Conservation (phyloP, 53 echinoderm and acorn worm species). For the Paracentrotus lividus region DNA sequence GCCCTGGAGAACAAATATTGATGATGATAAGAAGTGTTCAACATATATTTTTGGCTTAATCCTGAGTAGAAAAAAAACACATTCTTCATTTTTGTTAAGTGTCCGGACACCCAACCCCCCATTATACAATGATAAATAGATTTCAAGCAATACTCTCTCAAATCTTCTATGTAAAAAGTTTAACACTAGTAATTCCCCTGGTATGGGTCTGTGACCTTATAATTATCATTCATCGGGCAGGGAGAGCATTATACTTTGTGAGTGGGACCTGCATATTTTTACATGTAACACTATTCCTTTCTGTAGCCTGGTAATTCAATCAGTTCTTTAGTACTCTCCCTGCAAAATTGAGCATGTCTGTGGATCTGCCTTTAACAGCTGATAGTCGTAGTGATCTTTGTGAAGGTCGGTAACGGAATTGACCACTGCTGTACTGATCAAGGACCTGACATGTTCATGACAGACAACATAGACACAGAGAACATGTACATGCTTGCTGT, state of each 20-base stretch:
- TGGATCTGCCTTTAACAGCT: background rate
- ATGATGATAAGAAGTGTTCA: too few species aligned
- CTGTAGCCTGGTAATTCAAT: background rate
- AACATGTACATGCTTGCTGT: background rate
- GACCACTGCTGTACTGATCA: conserved; percentile 17
- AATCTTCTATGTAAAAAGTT: too few species aligned
- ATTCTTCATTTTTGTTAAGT: too few species aligned
- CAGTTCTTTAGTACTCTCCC: background rate
- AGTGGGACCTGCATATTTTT: background rate
- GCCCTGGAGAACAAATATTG: too few species aligned
- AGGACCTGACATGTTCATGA: background rate
- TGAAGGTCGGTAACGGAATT: conserved; percentile 10
- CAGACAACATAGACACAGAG: background rate
- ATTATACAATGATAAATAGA: too few species aligned
- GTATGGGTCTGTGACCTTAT: background rate
- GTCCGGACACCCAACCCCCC: too few species aligned
- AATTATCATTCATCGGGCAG: background rate
- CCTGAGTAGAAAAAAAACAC: too few species aligned
- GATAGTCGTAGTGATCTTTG: background rate
- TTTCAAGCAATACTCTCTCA: too few species aligned
- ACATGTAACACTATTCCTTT: background rate
- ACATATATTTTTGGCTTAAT: too few species aligned
- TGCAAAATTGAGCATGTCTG: background rate
- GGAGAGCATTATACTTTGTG: background rate
- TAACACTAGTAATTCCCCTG: too few species aligned